Conservation (phyloP, 2,797 vertebrate species). For the Podarcis lilfordi region DNA sequence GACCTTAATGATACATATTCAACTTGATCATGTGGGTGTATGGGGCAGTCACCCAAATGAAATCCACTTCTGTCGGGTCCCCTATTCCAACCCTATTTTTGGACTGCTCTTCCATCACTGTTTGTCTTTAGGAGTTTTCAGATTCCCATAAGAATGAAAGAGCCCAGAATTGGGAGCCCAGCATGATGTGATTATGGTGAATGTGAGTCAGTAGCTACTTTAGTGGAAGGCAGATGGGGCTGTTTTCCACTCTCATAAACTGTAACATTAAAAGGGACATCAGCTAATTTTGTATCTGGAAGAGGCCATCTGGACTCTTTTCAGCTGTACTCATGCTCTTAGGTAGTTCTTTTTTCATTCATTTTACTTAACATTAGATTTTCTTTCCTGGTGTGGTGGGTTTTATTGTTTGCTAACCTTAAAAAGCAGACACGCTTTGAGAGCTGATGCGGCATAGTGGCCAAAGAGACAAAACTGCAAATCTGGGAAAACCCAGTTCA, state of each 20-base stretch:
- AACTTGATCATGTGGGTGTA: not conserved
- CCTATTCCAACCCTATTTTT: not conserved
- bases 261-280: slow-evolving; percentile 63
- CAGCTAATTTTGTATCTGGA: slow-evolving; percentile 67
- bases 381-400: slow-evolving; percentile 18
- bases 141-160: slow-evolving; percentile 31
- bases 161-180: slow-evolving; percentile 42
- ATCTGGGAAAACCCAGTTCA: not conserved
- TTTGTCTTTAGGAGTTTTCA: slow-evolving; percentile 24
- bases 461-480: not conserved
- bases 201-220: slow-evolving; percentile 41
- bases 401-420: not conserved
- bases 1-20: not conserved
- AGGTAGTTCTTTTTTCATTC: slow-evolving; percentile 42
- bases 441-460: too few relatives aligned
- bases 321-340: slow-evolving; percentile 47
- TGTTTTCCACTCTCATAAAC: slow-evolving; percentile 66
- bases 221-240: slow-evolving; percentile 64
- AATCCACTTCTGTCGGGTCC: not conserved
- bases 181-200: slow-evolving; percentile 37
- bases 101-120: not conserved
- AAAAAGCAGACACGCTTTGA: not conserved
- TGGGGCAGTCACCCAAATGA: slow-evolving; percentile 6
- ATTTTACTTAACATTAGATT: slow-evolving; percentile 47
- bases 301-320: slow-evolving; percentile 65